Base-by-base conservation (phyloP, 2,113 vertebrate genomes). In the Ciconia maguari region DNA sequence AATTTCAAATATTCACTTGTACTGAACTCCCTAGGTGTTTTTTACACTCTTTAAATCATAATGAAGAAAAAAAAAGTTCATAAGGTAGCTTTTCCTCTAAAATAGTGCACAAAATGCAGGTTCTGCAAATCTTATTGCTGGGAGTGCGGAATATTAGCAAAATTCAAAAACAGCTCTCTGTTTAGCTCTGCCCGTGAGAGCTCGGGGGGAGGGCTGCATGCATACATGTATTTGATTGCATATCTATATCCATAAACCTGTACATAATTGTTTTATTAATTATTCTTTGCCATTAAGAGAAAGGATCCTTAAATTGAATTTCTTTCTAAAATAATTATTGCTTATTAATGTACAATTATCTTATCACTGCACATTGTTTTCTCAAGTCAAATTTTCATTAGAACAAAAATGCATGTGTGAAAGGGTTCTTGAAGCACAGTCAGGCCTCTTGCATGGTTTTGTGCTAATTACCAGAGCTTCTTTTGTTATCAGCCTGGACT, bases 401-500 rank as follows among this genome's bases (percentile, higher is more conserved):
- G 69, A 90, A 72, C 7, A 89, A 78, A 93, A 93, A 61, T 11
- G 49, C 18, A 9, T 12, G 32, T 42, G 36, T 80, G 54, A 92
- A 87, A 78, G 84, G 44, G 22, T 27, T 65, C 64, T 64, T 74
- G 29, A 92, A 85, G 70, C 42, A n/a, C 36, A 79, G 29, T 49
- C 54, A 93, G 75, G 85, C n/a, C 87, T 84, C 69, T 93, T 89
- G 46, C 76, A 76, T 29, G 69, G 70, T 80, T 96, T 69, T 96
- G 21, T 90, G 93, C 64, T 97, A 96, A 97, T 97, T 96, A 87
- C 65, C 76, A 61, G 54, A 97, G 42, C 27, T 95, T 68, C 92
- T 75, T 96, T 94, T 78, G 71, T 97, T 95, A 95, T 87, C 93
- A 87, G 71, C 22, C 42, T 78, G 41, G 48, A 74, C 54, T 58